Percentiles rank a stretch among this genome's conserved stretches.
Conservation (phyloP, 2,797 vertebrate genomes). For the Ispidina lecontei region DNA sequence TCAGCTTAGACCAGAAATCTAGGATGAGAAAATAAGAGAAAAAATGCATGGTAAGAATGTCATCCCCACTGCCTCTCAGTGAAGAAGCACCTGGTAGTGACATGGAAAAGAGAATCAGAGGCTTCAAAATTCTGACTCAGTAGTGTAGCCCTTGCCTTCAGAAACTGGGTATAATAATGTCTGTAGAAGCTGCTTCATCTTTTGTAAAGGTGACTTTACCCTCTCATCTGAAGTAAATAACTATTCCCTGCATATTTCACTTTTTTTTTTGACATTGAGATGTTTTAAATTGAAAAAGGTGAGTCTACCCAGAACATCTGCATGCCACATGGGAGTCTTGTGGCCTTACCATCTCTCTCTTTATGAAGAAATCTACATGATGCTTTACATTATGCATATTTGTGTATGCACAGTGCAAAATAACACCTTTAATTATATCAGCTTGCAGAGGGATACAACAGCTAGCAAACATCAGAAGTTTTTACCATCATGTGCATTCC, state of each 20-base stretch:
- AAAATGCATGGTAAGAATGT: background rate
- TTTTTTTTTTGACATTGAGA: background rate
- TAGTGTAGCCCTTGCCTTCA: background rate
- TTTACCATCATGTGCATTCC: constrained; percentile 10
- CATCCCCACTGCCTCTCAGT: background rate
- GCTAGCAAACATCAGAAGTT: constrained; percentile 32
- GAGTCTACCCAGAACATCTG: background rate
- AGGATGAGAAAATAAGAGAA: background rate
- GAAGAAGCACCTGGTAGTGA: background rate
- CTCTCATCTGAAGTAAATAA: background rate
- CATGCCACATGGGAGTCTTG: background rate
- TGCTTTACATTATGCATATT: background rate
- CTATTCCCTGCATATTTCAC: background rate
- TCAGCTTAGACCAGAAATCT: background rate
- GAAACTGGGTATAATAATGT: background rate
- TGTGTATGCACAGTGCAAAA: constrained; percentile 10
- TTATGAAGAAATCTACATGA: background rate
- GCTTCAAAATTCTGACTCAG: background rate
- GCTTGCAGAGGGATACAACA: background rate
- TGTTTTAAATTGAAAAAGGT: background rate
- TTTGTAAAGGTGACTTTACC: background rate
- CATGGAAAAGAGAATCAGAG: background rate
- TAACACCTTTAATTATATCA: constrained; percentile 19
- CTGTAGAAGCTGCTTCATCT: background rate
- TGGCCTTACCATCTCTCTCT: background rate